Percentiles rank a stretch among this genome's conserved stretches.
Conservation (phyloP, 1,140 invertebrate genomes). For the Drosophila malerkotliana region DNA sequence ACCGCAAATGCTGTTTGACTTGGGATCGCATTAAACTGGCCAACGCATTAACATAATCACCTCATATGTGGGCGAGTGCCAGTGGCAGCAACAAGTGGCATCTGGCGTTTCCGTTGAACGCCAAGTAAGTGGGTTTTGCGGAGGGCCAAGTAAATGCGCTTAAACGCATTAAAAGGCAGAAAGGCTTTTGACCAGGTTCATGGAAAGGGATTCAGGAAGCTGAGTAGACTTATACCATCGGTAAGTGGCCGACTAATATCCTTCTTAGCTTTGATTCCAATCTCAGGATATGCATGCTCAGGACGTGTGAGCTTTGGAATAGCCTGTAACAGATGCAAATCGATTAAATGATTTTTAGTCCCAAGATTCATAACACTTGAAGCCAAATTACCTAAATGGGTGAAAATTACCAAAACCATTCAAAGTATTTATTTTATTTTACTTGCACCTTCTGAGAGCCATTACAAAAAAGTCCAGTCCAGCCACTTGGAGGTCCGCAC, state of each 20-base stretch:
- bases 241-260: slow-evolving; percentile 61
- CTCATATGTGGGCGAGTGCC: slow-evolving; percentile 45
- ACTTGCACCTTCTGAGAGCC: not conserved
- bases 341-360: slow-evolving; percentile 18
- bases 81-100: slow-evolving; percentile 33
- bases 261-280: slow-evolving; percentile 51
- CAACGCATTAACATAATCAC: slow-evolving; percentile 77
- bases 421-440: not conserved
- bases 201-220: not conserved
- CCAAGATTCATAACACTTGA: not conserved
- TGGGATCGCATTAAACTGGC: slow-evolving; percentile 63
- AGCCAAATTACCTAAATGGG: not conserved
- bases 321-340: slow-evolving; percentile 5
- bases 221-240: slow-evolving; percentile 27
- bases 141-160: slow-evolving; percentile 68
- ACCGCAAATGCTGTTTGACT: slow-evolving; percentile 65
- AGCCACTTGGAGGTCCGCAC: not conserved
- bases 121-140: slow-evolving; percentile 50
- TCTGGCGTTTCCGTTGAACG: slow-evolving; percentile 40
- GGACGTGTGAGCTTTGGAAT: not conserved
- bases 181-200: slow-evolving; percentile 53
- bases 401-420: not conserved
- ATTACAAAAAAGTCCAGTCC: not conserved
- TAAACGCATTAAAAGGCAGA: slow-evolving; percentile 70
- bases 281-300: slow-evolving; percentile 49